A percentile compares a stretch with the other conserved stretches of the same genome.
Conservation (phyloP, 2,113 vertebrate species). For the Hypocryptadius cinnamomeus region DNA sequence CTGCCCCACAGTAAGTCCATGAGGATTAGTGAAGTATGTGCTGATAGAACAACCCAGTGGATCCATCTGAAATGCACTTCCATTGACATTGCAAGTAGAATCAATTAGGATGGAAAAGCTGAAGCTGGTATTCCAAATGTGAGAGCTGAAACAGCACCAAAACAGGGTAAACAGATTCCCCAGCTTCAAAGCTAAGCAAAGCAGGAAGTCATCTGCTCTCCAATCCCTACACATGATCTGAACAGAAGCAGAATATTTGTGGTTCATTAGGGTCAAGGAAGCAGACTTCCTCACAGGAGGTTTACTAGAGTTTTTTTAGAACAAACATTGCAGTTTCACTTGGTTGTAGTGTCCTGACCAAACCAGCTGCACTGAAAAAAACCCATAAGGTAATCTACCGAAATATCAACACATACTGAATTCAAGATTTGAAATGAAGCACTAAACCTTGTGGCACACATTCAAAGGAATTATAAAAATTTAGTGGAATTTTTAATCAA, state of each 20-base stretch:
- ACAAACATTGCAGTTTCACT: neutral
- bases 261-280: neutral
- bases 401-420: neutral
- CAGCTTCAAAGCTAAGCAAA: neutral
- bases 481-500: neutral
- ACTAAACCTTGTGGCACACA: neutral
- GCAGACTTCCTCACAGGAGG: neutral
- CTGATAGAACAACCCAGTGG: neutral
- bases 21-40: neutral
- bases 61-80: neutral
- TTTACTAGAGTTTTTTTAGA: neutral
- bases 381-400: neutral
- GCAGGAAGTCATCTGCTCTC: neutral
- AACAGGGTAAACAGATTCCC: neutral
- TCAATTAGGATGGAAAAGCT: neutral
- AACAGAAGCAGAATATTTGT: neutral
- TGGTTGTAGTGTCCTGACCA: neutral
- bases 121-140: neutral
- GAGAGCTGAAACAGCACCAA: neutral
- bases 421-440: neutral
- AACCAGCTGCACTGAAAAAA: neutral
- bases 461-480: neutral
- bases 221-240: neutral
- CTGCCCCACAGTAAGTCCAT: neutral
- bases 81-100: neutral